Percentiles rank a stretch among this genome's conserved stretches.
These are phyloP conservation scores for Oreochromis mossambicus DNA, from an alignment of 2,797 vertebrate species.

Conservation along the genomic window DNA sequence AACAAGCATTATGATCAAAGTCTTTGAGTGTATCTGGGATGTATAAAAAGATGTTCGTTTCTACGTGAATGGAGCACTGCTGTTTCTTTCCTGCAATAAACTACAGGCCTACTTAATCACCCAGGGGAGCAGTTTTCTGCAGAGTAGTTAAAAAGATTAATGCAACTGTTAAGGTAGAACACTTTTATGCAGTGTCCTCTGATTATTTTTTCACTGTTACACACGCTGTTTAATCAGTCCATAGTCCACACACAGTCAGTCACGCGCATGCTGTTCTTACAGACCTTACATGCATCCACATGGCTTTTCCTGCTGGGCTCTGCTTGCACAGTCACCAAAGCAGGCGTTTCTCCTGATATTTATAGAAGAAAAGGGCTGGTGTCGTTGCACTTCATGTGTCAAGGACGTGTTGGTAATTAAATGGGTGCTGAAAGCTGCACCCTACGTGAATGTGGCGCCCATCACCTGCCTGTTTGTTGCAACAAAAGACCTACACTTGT, in stretches of 20 bases:
- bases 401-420: constrained; percentile 50
- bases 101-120: constrained; percentile 9
- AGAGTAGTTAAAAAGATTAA: constrained; percentile 51
- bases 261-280: neutral
- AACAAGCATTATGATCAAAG: neutral
- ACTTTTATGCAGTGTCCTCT: neutral
- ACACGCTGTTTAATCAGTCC: neutral
- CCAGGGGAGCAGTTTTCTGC: constrained; percentile 25
- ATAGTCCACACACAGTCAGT: neutral
- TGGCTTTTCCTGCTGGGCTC: neutral
- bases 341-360: neutral
- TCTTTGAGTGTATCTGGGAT: constrained; percentile 8
- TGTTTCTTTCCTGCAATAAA: constrained; percentile 23
- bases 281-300: neutral
- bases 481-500: constrained; percentile 64
- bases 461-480: constrained; percentile 56
- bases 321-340: neutral
- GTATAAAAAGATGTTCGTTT: neutral
- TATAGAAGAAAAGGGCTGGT: neutral
- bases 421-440: constrained; percentile 49
- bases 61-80: neutral
- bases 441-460: neutral
- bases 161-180: neutral
- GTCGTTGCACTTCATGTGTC: constrained; percentile 9
- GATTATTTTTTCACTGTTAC: neutral